Base-by-base conservation (phyloP, 2,888 invertebrate genomes). In the Galerucella calmariensis region DNA sequence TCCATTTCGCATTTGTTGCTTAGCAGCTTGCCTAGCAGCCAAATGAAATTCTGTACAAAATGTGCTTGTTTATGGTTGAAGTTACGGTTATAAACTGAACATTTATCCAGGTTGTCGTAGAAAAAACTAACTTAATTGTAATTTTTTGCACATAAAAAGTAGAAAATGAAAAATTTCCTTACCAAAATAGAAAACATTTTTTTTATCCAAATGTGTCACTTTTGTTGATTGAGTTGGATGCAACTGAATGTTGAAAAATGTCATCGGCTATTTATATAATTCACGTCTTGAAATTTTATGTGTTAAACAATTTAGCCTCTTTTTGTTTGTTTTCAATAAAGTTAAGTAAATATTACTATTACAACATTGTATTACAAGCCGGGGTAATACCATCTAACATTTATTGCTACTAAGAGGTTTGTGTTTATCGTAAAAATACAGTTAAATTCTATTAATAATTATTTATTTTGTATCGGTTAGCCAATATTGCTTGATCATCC, bases 251-350 rank as follows among this genome's bases (percentile, higher is more conserved):
- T 16, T 44, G 11, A 59, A 74, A 59, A 70, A 27, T 68, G 46
- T 66, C 41, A 65, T 58, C 61, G 16, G 71, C 73, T 76, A 76
- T 74, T 76, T 76, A 76, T 76, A 76, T 35, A 44, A 58, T 41
- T 46, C 62, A 16, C 46, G 53, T 41, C 58, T 69, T 16, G n/a
- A 74, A 27, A 73, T 62, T 73, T 66, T 67, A 73, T 76, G 69
- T 73, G 76, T 73, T 76, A 76, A 76, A 71, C 53, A 68, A 76
- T 74, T 73, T 59, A 74, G 69, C 76, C 76, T 76, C 56, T 44
- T 56, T 75, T 51, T 62, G 58, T 72, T 59, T 48, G 58, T 68
- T 51, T 68, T 67, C 56, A 66, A 68, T 62, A 66, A 67, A 69
- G 66, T 72, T 75, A 67, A 53, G 51, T 51, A 69, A 75, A 75